Base-by-base conservation (phyloP, 2,888 invertebrate species). In the Amblyteles armatorius region DNA sequence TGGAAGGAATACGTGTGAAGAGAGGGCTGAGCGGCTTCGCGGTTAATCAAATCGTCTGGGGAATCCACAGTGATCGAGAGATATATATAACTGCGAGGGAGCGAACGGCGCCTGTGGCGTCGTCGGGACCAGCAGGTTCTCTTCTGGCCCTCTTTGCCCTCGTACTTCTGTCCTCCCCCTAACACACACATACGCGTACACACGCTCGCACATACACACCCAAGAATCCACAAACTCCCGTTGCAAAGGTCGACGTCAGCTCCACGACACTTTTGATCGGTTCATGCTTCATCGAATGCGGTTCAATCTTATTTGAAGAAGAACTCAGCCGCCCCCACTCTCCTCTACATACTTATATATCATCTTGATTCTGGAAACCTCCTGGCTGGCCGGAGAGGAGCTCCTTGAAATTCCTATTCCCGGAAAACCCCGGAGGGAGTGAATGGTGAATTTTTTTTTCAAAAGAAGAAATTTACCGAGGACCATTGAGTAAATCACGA, bases 21-120 rank as follows among this genome's bases (percentile, higher is more conserved):
- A 74, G 36, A 50, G 57, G 57, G 40, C 60, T 69, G 74, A 69
- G 55, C 40, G 65, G 67, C 50, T 57, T 76, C 33, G 81, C 29
- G 74, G 50, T 67, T 77, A 67, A 82, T 85, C 79, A 79, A 85
- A 85, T 82, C 68, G 79, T 77, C 67, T 67, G 67, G 76, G 57
- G 67, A 76, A 85, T 63, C 74, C 85, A 48, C 82, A 76, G 85
- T 85, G 79, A 85, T 82, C 82, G 79, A 69, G 79, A 48, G 67
- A 73, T 79, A 79, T 73, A 73, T 55, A 19, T 36, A 36, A 36
- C 60, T 60, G 26, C 48, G 19, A 26, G 29, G 57, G 74, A 33
- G 48, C 57, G 69, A 76, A 67, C 22, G 74, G 63, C 72, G 67
- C 78, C 74, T 73, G 78, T 78, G 78, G 84, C 69, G 82, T 79